These are phyloP conservation scores for Phataginus tetradactyla DNA, from an alignment of 2,797 vertebrate genomes.

Conservation along the genomic window DNA sequence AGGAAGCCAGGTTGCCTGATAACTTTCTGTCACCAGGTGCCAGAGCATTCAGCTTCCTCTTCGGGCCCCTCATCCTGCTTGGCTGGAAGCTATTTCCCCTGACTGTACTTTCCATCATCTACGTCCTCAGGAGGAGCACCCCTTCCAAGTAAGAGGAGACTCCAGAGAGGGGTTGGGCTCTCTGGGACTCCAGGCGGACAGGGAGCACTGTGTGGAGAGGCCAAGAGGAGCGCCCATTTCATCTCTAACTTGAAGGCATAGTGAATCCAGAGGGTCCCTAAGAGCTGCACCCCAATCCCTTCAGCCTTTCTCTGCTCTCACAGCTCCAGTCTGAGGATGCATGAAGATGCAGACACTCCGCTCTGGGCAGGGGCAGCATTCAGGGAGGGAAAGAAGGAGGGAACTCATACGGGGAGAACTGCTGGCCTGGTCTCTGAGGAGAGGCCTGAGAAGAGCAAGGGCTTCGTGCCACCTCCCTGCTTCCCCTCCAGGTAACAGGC, in stretches of 20 bases:
- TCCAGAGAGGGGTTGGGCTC: background rate
- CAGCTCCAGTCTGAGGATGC: background rate
- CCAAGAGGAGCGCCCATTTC: background rate
- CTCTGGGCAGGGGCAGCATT: too few species aligned
- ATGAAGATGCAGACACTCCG: background rate
- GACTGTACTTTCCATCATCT: background rate
- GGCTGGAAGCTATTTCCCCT: conserved; percentile 23
- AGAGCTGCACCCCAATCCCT: background rate
- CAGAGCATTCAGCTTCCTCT: background rate
- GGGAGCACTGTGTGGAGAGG: background rate
- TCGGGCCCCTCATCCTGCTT: background rate
- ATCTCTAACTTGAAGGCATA: background rate
- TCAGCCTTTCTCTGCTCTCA: background rate
- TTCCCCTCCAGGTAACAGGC: background rate
- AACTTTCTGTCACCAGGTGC: background rate
- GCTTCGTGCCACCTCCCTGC: background rate
- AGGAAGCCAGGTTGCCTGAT: background rate
- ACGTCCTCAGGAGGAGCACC: background rate
- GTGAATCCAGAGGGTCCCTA: background rate
- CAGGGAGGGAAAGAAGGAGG: background rate
- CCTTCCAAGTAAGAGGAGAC: background rate
- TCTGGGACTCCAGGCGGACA: background rate
- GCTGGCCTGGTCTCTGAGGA: background rate
- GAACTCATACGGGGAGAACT: background rate
- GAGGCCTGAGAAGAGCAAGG: background rate